Evolutionary conservation across 2,797 vertebrate species (phyloP), one percentile per base, ranked within the genome.

Genomic region (Thamnophis elegans): DNA sequence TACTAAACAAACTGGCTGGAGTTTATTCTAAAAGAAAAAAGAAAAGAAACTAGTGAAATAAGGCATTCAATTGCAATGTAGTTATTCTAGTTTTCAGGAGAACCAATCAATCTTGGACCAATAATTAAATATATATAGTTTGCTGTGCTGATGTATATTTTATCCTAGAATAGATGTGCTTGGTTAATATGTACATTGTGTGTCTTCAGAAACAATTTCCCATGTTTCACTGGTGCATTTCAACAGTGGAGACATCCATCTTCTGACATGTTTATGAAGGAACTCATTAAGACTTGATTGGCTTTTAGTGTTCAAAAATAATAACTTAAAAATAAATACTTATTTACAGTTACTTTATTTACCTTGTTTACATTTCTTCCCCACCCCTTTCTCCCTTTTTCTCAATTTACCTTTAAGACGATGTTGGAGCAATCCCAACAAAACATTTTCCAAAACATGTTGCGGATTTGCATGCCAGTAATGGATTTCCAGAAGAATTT

Each of bases 361-460:
- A 73, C 16, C 32, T 82, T 78, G 22, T 47, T 94, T 93, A 94
- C 95, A 95, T 95, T 94, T 96, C 51, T 93, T 55, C n/a, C 5
- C 32, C 8, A 2, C 12, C 55, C 20, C 20, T 26, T 20, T 1
- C 51, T n/a, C 20, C 28, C 3, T 13, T 22, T 14, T n/a, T 68
- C 32, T 36, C 86, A 91, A 91, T 95, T 95, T 93, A 96, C 93
- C 85, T 94, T 91, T 95, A 97, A 98, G 98, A 98, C 97, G 98
- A 98, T 92, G 97, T 98, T 93, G 97, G 98, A 91, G 95, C 98
- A 93, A 98, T 99, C 95, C 97, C 98, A 92, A 97, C 98, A 96
- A 98, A 98, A 95, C 98, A 99, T 94, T 99, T 99, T 95, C 98
- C 99, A 94, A 98, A 98, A 96, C 99, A 99, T 85, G 99, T 99